Conservation (phyloP, 2,888 invertebrate genomes). For the Drosophila cognata region DNA sequence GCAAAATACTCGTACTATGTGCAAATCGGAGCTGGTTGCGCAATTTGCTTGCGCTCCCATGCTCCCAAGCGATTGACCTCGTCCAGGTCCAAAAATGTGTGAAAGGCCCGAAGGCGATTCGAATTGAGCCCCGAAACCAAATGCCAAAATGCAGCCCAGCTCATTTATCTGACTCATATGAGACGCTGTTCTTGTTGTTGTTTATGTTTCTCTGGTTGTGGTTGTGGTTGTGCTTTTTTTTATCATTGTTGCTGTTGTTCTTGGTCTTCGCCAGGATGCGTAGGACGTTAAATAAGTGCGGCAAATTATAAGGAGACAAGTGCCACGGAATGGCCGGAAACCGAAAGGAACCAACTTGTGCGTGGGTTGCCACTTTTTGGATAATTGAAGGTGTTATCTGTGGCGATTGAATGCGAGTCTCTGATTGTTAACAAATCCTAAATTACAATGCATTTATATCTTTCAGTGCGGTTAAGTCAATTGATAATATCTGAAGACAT, state of each 20-base stretch:
- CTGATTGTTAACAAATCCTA: slow-evolving; percentile 13
- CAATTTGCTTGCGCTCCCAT: slow-evolving; percentile 70
- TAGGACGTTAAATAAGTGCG: slow-evolving; percentile 76
- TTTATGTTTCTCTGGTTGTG: background rate
- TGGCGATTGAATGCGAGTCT: slow-evolving; percentile 6
- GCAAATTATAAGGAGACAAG: slow-evolving; percentile 77
- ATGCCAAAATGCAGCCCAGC: slow-evolving; percentile 34
- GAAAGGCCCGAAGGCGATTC: slow-evolving; percentile 47
- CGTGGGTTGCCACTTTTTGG: slow-evolving; percentile 39
- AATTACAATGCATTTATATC: slow-evolving; percentile 19
- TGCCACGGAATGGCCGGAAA: slow-evolving; percentile 54
- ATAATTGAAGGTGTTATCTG: slow-evolving; percentile 50
- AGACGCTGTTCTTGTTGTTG: slow-evolving; percentile 8
- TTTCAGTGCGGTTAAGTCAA: background rate
- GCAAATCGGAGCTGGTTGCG: slow-evolving; percentile 71
- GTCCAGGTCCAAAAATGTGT: slow-evolving; percentile 51
- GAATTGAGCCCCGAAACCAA: slow-evolving; percentile 13
- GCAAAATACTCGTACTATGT: slow-evolving; percentile 44
- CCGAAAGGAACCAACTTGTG: slow-evolving; percentile 27
- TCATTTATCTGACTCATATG: slow-evolving; percentile 70
- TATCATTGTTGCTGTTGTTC: slow-evolving; percentile 20
- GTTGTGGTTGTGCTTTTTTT: slow-evolving; percentile 4
- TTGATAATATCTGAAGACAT: background rate
- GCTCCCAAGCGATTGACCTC: slow-evolving; percentile 67
- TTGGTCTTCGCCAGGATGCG: slow-evolving; percentile 48